These are phyloP conservation scores for Chaetodon trifascialis DNA, from an alignment of 2,113 vertebrate species.

Conservation along the genomic window DNA sequence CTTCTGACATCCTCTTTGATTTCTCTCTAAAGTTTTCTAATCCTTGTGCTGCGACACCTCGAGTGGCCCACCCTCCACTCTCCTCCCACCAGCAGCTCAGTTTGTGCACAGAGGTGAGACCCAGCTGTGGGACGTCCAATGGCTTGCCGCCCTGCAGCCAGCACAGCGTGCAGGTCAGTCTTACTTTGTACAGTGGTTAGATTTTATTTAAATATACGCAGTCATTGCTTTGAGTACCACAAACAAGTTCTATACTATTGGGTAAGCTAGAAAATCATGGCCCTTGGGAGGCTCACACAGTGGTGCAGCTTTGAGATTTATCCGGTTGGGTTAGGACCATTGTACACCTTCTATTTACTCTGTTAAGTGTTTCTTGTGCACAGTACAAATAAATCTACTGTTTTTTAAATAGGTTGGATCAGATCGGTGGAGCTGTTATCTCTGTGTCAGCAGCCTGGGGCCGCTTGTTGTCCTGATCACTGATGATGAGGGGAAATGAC, in stretches of 20 bases:
- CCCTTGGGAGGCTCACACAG: not conserved
- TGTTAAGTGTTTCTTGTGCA: not conserved
- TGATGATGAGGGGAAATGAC: constrained; percentile 62
- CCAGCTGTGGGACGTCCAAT: constrained; percentile 39
- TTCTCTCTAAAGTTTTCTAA: constrained; percentile 56
- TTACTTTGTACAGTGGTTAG: not conserved
- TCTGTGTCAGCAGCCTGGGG: not conserved
- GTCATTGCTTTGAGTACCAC: not conserved
- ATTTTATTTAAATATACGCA: not conserved
- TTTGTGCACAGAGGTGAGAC: constrained; percentile 48
- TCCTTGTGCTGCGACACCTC: constrained; percentile 15
- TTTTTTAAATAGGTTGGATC: not conserved
- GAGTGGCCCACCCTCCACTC: constrained; percentile 48
- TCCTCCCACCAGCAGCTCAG: constrained; percentile 63
- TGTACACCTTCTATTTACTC: not conserved
- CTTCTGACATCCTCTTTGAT: not conserved
- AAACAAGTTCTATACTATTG: not conserved
- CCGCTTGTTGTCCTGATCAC: constrained; percentile 39
- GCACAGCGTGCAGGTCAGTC: constrained; percentile 60
- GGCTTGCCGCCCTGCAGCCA: constrained; percentile 52
- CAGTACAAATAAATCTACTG: not conserved
- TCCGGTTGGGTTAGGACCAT: not conserved
- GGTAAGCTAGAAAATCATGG: not conserved
- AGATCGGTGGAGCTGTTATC: not conserved
- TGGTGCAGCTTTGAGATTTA: not conserved